Evolutionary conservation across 1,140 invertebrate genomes (phyloP), one percentile per base, ranked within the genome.

Genomic region (Mya arenaria): DNA sequence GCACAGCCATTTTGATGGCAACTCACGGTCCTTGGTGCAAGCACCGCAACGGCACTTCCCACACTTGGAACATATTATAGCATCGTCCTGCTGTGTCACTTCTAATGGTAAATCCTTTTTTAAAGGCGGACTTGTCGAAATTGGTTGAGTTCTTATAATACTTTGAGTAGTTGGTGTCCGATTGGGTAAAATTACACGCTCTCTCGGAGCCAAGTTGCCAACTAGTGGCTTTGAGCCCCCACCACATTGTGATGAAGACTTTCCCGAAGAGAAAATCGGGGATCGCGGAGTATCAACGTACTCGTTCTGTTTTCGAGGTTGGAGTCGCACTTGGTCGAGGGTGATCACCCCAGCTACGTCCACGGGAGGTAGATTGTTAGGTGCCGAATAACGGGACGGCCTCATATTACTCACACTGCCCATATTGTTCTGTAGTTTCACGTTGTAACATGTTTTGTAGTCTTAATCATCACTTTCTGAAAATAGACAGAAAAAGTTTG

Each of bases 1-100:
- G 94, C 97, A 97, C 82, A 98, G 94, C 97, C 97, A 98, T 65
- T 95, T 94, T 85, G 95, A 95, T 25, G 97, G 97, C 88, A 98
- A 93, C 52, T 96, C 95, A 28, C 96, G 94, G 10, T 97, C 96
- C 88, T 95, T 95, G 63, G 96, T 95, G 93, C 97, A 98, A 80
- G 96, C 95, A 88, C 96, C 95, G 94, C 97, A 98, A 32, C 96
- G 94, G 92, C 97, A 98, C 81, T 95, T 94, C 30, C 96, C 96
- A 93, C 97, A 99, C 83, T 95, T 95, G 52, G 95, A 94, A 94
- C 97, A 98, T 89, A 97, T 95, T 87, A 97, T 97, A 10, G 96
- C 92, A 75, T 88, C 85, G 37, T 86, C 86, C 63, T 83, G 73
- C 25, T 88, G 95, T 10, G 62, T 65, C 34, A 63, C 74, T 69